phyloP scores from a whole-genome alignment of 1,140 invertebrate genomes.

The Belonocnema kinseyi region DNA sequence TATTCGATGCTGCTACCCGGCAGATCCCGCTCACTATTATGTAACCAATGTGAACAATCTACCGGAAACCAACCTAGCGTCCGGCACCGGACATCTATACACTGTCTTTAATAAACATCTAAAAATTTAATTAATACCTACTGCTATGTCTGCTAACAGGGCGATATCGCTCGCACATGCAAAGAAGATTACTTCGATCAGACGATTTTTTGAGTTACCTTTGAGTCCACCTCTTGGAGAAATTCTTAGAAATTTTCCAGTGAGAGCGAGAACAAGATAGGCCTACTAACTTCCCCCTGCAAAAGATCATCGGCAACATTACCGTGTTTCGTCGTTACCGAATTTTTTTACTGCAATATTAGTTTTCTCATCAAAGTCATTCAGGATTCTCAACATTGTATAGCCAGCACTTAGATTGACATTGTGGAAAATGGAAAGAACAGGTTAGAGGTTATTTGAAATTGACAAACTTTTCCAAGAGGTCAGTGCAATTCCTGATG shows the following conservation, averaged over 20 bases:
- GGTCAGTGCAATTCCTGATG: no score
- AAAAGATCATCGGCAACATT: constrained; percentile 40
- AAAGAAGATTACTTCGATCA: constrained; percentile 40
- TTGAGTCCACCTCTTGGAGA: constrained; percentile 35
- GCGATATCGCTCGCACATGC: constrained; percentile 51
- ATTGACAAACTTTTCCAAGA: no score
- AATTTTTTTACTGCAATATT: constrained; percentile 22
- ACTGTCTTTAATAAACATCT: neutral
- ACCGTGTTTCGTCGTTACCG: neutral
- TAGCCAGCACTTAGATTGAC: neutral
- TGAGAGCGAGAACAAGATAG: constrained; percentile 45
- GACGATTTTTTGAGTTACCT: constrained; percentile 37
- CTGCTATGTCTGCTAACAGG: constrained; percentile 36
- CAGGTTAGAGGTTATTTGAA: no score
- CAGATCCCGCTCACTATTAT: no score
- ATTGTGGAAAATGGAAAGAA: constrained; percentile 36
- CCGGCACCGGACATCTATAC: no score
- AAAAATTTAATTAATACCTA: constrained; percentile 34
- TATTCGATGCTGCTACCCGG: no score
- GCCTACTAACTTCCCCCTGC: constrained; percentile 46
- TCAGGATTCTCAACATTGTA: constrained; percentile 14
- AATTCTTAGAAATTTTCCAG: constrained; percentile 47
- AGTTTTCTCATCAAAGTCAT: constrained; percentile 4
- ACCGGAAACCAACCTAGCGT: no score
- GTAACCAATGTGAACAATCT: no score